A percentile compares a stretch with the other conserved stretches of the same genome.
Evolutionary conservation across 2,888 invertebrate genomes (phyloP).

Genomic region (Protodeltote pygarga): DNA sequence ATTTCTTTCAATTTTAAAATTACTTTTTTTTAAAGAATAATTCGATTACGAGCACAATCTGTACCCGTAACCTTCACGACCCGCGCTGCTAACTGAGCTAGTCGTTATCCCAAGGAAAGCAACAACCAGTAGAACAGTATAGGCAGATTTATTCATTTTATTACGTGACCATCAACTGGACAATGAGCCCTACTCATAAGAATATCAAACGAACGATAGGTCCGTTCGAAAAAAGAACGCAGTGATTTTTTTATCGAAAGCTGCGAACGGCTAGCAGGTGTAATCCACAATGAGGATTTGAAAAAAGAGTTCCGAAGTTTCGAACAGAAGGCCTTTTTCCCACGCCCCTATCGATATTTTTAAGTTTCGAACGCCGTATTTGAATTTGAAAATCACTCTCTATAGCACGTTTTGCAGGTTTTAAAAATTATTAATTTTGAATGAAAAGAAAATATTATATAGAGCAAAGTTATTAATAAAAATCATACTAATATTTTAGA

Average conservation of each 20-base stretch:
- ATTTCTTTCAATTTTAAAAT: no score
- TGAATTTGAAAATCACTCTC: slow-evolving; percentile 38
- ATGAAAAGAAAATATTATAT: no score
- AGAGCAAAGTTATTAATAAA: no score
- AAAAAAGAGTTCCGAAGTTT: slow-evolving; percentile 80
- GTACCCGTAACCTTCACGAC: no score
- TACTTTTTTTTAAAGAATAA: no score
- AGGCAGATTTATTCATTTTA: no score
- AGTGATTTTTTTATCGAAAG: slow-evolving; percentile 83
- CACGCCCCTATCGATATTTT: slow-evolving; percentile 81
- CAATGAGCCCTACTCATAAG: slow-evolving; percentile 55
- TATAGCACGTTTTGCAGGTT: background rate
- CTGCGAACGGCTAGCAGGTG: slow-evolving; percentile 85
- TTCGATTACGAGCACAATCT: no score
- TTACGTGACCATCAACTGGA: slow-evolving; percentile 29
- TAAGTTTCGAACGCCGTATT: slow-evolving; percentile 68
- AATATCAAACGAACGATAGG: slow-evolving; percentile 74
- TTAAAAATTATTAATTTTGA: slow-evolving; percentile 24
- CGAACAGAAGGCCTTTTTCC: slow-evolving; percentile 86
- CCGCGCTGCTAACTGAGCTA: no score
- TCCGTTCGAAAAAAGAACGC: slow-evolving; percentile 75
- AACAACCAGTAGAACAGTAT: no score
- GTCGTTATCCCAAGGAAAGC: no score
- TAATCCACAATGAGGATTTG: slow-evolving; percentile 83
- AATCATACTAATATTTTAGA: no score